Evolutionary conservation across 1,140 invertebrate genomes (phyloP), one percentile per base, ranked within the genome.

Genomic region (Battus philenor): DNA sequence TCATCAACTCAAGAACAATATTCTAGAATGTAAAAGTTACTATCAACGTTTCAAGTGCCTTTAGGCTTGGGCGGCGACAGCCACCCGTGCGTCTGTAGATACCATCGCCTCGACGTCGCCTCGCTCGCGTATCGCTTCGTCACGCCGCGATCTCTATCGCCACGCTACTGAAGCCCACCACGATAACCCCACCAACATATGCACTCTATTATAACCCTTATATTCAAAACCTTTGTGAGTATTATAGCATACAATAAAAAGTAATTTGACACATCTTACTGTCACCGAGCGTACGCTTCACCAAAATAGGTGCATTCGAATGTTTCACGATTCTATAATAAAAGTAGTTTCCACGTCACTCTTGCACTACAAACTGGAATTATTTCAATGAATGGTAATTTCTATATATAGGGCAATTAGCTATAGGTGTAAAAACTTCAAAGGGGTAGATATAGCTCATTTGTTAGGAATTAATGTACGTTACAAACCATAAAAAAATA

Each of bases 271-370:
- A 15, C 6, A 13, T 24, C 18, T 10, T 20, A 36, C 17, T 24
- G 36, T 39, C 36, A 15, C 20, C 20, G 34, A 17, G 20, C 10
- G 36, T 39, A 39, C 36, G 11, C 20, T n/a, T 36, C 36, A 26
- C 36, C 22, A 39, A 39, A 39, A 39, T 47, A 58, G 61, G 58
- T 58, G 60, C 51, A 51, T 24, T 26, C 32, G 38, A 32, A 47
- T 17, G 52, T 50, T 45, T 59, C 75, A 75, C 73, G 76, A 77
- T 61, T 76, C 68, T 59, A 53, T 38, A 65, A 79, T 75, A 71
- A 79, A 76, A 68, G 63, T 55, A 61, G n/a, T n/a, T n/a, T n/a
- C n/a, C n/a, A n/a, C n/a, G n/a, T n/a, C n/a, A n/a, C n/a, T n/a
- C n/a, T n/a, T n/a, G n/a, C n/a, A n/a, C n/a, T n/a, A n/a, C n/a